Evolutionary conservation across 2,113 vertebrate species (phyloP).

Genomic region (Antennarius striatus): DNA sequence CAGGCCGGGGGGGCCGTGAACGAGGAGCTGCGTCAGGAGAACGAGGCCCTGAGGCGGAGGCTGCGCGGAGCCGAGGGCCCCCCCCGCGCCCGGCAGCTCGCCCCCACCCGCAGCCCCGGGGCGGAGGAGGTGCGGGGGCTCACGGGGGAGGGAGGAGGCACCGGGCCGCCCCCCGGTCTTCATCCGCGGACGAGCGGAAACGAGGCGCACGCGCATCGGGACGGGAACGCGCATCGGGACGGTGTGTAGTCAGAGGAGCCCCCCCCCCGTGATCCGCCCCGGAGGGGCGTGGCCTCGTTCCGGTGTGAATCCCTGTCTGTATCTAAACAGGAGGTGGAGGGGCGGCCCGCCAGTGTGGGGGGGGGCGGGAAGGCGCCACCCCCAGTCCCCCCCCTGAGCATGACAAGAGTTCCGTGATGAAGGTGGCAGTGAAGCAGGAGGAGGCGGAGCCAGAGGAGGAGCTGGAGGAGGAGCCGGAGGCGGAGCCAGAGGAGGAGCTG

Average conservation of each 20-base stretch:
- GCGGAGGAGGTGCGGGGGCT: too few species aligned
- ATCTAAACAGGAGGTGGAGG: constrained; percentile 33
- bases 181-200: too few species aligned
- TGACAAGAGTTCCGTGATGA: background rate
- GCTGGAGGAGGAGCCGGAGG: too few species aligned
- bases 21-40: constrained; percentile 69
- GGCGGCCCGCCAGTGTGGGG: background rate
- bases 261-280: too few species aligned
- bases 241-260: too few species aligned
- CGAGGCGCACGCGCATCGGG: too few species aligned
- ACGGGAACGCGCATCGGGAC: too few species aligned
- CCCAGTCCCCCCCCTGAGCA: background rate
- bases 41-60: constrained; percentile 64
- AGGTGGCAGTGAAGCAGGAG: constrained; percentile 67
- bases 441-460: constrained; percentile 11
- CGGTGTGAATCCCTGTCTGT: too few species aligned
- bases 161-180: too few species aligned
- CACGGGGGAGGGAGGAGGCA: too few species aligned
- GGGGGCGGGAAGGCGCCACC: constrained; percentile 21
- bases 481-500: constrained; percentile 46
- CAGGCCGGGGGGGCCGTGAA: constrained; percentile 55
- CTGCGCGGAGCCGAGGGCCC: constrained; percentile 58
- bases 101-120: background rate
- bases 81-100: background rate
- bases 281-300: too few species aligned